These are phyloP conservation scores for Schmidtea mediterranea DNA, from an alignment of 1,140 invertebrate species.

Conservation along the genomic window DNA sequence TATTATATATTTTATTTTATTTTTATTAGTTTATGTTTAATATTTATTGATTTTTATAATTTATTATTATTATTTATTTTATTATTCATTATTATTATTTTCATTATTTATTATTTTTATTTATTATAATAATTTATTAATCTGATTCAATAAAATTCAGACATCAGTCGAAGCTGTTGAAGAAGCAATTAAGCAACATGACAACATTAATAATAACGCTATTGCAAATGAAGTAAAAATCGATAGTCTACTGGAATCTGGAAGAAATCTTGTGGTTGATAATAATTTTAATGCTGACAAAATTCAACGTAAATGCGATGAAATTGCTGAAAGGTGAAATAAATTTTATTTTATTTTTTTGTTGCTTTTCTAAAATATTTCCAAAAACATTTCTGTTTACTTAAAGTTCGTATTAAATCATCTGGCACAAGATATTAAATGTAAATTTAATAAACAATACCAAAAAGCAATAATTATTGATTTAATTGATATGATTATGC, in stretches of 20 bases:
- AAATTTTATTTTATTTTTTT: not conserved
- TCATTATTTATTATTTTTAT: too few species aligned
- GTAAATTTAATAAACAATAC: conserved; percentile 3
- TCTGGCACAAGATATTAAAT: too few species aligned
- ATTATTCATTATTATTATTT: too few species aligned
- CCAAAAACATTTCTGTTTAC: too few species aligned
- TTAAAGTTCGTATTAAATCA: not conserved
- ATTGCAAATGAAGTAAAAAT: conserved; percentile 99
- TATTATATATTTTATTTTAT: not conserved
- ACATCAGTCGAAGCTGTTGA: conserved; percentile 65
- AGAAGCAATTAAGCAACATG: conserved; percentile 78
- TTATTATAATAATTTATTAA: not conserved
- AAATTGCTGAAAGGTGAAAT: not conserved
- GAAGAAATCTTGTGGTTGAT: conserved; percentile 56
- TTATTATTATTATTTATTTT: too few species aligned
- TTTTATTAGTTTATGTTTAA: not conserved
- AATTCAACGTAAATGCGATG: conserved; percentile 29
- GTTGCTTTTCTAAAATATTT: too few species aligned
- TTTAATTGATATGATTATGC: too few species aligned
- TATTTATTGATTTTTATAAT: too few species aligned
- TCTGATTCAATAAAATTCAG: too few species aligned
- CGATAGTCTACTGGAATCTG: conserved; percentile 70
- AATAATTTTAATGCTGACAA: conserved; percentile 67
- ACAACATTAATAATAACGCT: conserved; percentile 94
- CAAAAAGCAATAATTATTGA: not conserved